Conservation (phyloP, 2,113 vertebrate species). For the Gambusia holbrooki region DNA sequence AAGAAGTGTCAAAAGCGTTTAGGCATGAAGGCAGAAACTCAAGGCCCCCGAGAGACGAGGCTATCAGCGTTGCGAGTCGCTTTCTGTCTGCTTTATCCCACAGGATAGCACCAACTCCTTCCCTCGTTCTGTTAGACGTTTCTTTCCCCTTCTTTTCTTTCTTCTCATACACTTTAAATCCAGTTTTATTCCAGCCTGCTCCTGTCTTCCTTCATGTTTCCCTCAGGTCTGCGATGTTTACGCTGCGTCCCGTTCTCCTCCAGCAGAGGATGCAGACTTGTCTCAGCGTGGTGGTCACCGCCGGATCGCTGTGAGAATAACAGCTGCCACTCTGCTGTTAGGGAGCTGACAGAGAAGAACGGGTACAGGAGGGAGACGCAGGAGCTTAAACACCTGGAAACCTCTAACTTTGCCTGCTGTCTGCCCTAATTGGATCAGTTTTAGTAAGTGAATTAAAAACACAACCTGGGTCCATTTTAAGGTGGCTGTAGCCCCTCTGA, state of each 20-base stretch:
- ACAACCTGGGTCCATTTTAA: too few species aligned
- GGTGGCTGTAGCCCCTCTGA: too few species aligned
- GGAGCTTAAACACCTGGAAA: conserved; percentile 1
- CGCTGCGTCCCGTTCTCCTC: conserved; percentile 64
- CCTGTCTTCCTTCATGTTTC: conserved; percentile 3
- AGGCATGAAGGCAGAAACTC: conserved; percentile 26
- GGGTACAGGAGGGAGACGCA: conserved; percentile 1
- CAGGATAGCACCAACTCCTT: conserved; percentile 28
- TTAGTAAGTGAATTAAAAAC: neutral
- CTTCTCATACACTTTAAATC: neutral
- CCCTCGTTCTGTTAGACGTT: conserved; percentile 6
- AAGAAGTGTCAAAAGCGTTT: conserved; percentile 47
- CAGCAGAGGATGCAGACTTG: conserved; percentile 58
- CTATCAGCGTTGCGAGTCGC: conserved; percentile 40
- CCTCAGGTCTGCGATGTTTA: conserved; percentile 60
- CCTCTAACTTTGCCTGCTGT: conserved; percentile 24
- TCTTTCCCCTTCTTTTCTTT: neutral
- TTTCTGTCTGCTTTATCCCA: conserved; percentile 50
- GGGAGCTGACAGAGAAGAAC: conserved; percentile 52
- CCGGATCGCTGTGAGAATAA: conserved; percentile 53
- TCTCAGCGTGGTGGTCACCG: conserved; percentile 51
- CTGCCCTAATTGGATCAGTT: conserved; percentile 8
- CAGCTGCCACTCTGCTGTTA: conserved; percentile 60
- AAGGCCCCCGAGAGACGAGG: conserved; percentile 31
- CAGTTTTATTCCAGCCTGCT: neutral